Evolutionary conservation across 2,888 invertebrate genomes (phyloP), one percentile per base, ranked within the genome.

Genomic region (Lasioglossum calceatum): DNA sequence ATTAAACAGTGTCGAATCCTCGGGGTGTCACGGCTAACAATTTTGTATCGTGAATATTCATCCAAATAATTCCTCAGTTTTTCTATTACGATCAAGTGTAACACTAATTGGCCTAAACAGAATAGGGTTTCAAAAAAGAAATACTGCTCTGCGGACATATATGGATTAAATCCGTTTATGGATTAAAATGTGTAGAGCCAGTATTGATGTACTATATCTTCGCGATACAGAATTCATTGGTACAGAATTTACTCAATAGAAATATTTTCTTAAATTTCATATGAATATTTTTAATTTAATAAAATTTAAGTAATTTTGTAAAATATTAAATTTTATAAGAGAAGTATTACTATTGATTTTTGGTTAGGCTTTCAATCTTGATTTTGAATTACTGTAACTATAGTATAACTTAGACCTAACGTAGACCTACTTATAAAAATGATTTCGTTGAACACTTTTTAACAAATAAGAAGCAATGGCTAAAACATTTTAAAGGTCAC

Each of bases 41-140:
- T 81, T 73, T 84, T 81, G 42, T 77, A 84, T 58, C 47, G 50
- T 16, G 58, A 80, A 71, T 50, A 64, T 61, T 79, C 54, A 27
- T 36, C 71, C 47, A 80, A n/a, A 10, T 23, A 67, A 80, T 80
- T 71, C 8, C 7, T 19, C 36, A 4, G 36, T 8, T 67, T 36
- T 67, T 67, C 67, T 27, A 14, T 4, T 32, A 16, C 14, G 1
- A 64, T 64, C 7, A 32, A 61, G 27, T 61, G 14, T 61, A 14
- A 27, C 8, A 58, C n/a, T 2, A n/a, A n/a, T 58, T n/a, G n/a
- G n/a, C n/a, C 58, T 58, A n/a, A 58, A 58, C 58, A n/a, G 12
- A 58, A 58, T n/a, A 3, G n/a, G n/a, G 1, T 58, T n/a, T 12
- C 58, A 12, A n/a, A n/a, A 58, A n/a, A n/a, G 10, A n/a, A 23